These are phyloP conservation scores for Drosophila bunnanda DNA, from an alignment of 2,888 invertebrate genomes.

Conservation along the genomic window DNA sequence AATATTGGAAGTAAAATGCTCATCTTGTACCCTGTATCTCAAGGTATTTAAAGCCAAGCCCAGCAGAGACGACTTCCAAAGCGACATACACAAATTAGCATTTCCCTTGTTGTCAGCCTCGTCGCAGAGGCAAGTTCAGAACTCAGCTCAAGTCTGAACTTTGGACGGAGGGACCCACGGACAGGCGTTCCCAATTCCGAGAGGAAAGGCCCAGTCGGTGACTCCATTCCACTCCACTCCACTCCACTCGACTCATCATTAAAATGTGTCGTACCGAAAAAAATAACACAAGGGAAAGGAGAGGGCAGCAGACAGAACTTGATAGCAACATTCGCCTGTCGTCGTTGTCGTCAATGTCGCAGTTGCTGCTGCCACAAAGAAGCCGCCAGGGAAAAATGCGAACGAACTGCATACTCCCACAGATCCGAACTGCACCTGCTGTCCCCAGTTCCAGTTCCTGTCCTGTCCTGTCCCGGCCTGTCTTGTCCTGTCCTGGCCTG, in stretches of 20 bases:
- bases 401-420: slow-evolving; percentile 76
- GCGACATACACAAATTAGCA: slow-evolving; percentile 80
- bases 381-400: slow-evolving; percentile 79
- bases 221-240: slow-evolving; percentile 3
- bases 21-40: slow-evolving; percentile 11
- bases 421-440: slow-evolving; percentile 55
- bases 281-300: background rate
- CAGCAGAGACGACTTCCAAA: slow-evolving; percentile 56
- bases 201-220: slow-evolving; percentile 42
- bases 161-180: slow-evolving; percentile 7
- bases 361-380: slow-evolving; percentile 72
- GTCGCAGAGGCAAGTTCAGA: slow-evolving; percentile 27
- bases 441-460: slow-evolving; percentile 45
- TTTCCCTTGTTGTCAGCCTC: slow-evolving; percentile 71
- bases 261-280: slow-evolving; percentile 74
- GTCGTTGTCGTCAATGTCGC: slow-evolving; percentile 71
- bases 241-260: slow-evolving; percentile 74
- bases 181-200: slow-evolving; percentile 68
- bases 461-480: slow-evolving; percentile 36
- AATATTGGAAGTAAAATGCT: background rate
- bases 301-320: slow-evolving; percentile 53
- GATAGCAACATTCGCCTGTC: slow-evolving; percentile 77
- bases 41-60: slow-evolving; percentile 50
- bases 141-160: slow-evolving; percentile 23
- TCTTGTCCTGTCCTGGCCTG: slow-evolving; percentile 37